A percentile compares a stretch with the other conserved stretches of the same genome.
Evolutionary conservation across 2,797 vertebrate genomes (phyloP).

Genomic region (Sebastiscus albofasciatus): DNA sequence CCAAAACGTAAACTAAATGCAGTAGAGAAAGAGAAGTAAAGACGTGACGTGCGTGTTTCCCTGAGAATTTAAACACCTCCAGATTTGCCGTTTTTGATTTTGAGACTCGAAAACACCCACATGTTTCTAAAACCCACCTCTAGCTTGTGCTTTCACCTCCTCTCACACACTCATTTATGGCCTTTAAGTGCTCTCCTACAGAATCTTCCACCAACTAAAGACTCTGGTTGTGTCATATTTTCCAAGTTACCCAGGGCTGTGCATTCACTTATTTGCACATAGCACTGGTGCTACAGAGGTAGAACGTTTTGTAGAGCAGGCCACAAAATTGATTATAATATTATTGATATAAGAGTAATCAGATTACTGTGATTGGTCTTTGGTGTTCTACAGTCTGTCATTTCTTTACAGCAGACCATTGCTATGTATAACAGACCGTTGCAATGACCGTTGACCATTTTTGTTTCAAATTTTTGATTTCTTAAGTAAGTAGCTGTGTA

Average conservation of each 20-base stretch:
- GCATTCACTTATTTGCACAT: too few relatives aligned
- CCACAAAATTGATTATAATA: too few relatives aligned
- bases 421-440: too few relatives aligned
- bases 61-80: slow-evolving; percentile 8
- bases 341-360: too few relatives aligned
- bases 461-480: too few relatives aligned
- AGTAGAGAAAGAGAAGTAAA: not conserved
- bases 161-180: not conserved
- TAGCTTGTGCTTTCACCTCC: not conserved
- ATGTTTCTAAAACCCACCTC: not conserved
- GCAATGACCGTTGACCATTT: too few relatives aligned
- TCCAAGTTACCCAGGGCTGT: not conserved
- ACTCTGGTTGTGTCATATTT: not conserved
- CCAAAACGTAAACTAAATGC: not conserved
- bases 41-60: not conserved
- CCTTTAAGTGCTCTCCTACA: not conserved
- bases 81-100: slow-evolving; percentile 5
- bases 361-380: too few relatives aligned
- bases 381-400: too few relatives aligned
- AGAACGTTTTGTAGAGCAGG: too few relatives aligned
- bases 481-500: too few relatives aligned
- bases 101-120: not conserved
- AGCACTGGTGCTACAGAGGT: too few relatives aligned
- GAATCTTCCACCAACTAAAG: not conserved
- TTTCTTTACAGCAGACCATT: too few relatives aligned